phyloP scores from a whole-genome alignment of 2,113 vertebrate species.

The Cryptomyrus ogoouensis region DNA sequence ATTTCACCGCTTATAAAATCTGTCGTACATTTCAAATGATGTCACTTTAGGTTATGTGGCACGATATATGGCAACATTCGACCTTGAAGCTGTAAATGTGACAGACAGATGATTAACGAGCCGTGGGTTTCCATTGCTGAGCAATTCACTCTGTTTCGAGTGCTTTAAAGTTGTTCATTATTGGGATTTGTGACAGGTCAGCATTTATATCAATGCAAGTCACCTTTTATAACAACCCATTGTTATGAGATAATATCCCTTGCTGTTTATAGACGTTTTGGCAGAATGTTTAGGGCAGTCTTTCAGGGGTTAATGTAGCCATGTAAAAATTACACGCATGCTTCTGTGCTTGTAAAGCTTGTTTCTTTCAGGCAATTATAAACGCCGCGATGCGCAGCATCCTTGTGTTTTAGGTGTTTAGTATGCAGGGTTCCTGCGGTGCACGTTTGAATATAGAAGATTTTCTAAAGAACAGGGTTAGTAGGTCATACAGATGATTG shows the following conservation, averaged over 20 bases:
- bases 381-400: not conserved
- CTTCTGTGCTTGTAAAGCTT: not conserved
- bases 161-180: conserved; percentile 26
- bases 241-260: not conserved
- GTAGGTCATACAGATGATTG: conserved; percentile 49
- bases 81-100: conserved; percentile 60
- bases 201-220: not conserved
- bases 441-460: conserved; percentile 14
- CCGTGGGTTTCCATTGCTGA: conserved; percentile 39
- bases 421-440: not conserved
- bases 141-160: conserved; percentile 36
- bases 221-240: not conserved
- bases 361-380: not conserved
- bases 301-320: not conserved
- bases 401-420: not conserved
- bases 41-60: conserved; percentile 36
- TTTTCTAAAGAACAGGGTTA: conserved; percentile 52
- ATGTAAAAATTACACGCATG: not conserved
- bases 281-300: not conserved
- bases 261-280: not conserved
- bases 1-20: conserved; percentile 25
- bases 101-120: conserved; percentile 53
- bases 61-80: conserved; percentile 42
- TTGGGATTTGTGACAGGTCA: not conserved
- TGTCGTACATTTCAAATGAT: conserved; percentile 36